Evolutionary conservation across 2,888 invertebrate genomes (phyloP), one percentile per base, ranked within the genome.

Genomic region (Monopis laevigella): DNA sequence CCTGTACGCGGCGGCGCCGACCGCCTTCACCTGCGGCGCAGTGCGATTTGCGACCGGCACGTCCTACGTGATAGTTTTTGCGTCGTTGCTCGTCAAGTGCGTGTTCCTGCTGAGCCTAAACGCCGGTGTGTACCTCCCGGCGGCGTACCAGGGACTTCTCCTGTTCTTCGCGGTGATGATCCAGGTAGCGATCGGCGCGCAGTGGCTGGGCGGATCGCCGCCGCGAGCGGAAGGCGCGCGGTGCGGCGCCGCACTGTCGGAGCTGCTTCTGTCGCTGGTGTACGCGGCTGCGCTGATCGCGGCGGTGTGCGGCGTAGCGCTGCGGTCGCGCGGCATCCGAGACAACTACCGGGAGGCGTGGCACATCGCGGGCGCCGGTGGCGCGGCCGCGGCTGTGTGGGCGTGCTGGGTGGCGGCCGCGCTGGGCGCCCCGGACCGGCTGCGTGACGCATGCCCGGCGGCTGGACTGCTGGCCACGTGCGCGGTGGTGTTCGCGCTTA

Each of bases 271-370:
- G 50, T 92, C 93, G 18, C 75, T 94, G 49, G 85, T 90, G 57
- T 89, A 97, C 74, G 90, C 93, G 40, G 89, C 93, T 52, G 89
- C 92, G 61, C 82, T 96, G 45, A 89, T 95, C 51, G 77, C 92
- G 38, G 89, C 93, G 55, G 94, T 94, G 43, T 89, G 92, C 45
- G 86, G 93, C 42, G 82, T 96, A 53, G 92, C 95, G 40, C 84
- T 94, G 48, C 88, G 92, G 58, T 92, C 95, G 40, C 85, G 93
- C 28, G 91, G 93, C 39, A 93, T 96, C 46, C 88, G 94, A 43
- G 96, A 96, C 73, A 96, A 96, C 74, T 94, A 95, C 67, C 85
- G 96, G 39, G 96, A 96, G 69, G 92, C 96, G 34, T 90, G 92
- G 24, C 96, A 94, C 70, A 95, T 96, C 53, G 95, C 94, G 10